Conservation (phyloP, 2,113 vertebrate species). For the Eurystomus gularis region DNA sequence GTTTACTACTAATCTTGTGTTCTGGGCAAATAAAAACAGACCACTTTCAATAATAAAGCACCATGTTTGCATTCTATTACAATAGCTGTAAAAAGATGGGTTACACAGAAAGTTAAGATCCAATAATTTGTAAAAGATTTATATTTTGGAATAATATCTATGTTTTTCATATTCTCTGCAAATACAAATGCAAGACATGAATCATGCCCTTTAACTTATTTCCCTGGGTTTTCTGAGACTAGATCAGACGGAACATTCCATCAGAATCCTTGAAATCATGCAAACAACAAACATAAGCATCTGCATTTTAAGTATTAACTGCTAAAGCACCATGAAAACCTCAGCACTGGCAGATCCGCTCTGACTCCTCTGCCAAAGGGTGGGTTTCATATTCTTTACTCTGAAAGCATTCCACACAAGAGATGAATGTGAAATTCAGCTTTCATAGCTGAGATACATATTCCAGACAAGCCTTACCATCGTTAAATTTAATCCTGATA, state of each 20-base stretch:
- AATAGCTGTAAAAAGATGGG: neutral
- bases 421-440: neutral
- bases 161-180: neutral
- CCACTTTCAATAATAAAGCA: neutral
- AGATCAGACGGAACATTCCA: conserved; percentile 37
- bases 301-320: conserved; percentile 48
- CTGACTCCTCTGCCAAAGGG: neutral
- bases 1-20: neutral
- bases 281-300: conserved; percentile 16
- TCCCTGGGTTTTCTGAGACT: neutral
- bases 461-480: neutral
- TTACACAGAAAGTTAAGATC: neutral
- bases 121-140: neutral
- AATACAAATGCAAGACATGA: neutral
- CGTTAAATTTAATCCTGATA: neutral
- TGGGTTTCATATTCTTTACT: neutral
- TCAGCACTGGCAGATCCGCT: neutral
- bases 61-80: neutral
- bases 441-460: neutral
- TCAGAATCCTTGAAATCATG: conserved; percentile 26
- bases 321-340: conserved; percentile 15
- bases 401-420: neutral
- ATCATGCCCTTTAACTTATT: neutral
- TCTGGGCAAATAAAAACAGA: neutral
- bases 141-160: neutral